These are phyloP conservation scores for Mionectes olivaceus DNA, from an alignment of 2,797 vertebrate species.

Conservation along the genomic window DNA sequence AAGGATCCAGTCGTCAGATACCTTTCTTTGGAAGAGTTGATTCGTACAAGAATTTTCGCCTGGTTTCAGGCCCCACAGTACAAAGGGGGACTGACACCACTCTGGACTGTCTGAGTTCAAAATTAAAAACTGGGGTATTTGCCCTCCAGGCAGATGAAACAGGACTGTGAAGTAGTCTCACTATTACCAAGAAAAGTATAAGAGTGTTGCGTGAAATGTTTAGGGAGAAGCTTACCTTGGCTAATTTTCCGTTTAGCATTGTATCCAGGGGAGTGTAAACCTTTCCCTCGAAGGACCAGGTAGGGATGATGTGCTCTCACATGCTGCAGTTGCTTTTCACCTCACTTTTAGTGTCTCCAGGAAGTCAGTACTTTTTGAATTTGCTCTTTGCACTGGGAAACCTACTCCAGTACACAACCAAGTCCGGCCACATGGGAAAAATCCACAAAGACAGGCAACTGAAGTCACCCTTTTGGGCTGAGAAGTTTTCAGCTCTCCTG, in stretches of 20 bases:
- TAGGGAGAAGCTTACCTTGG: not conserved
- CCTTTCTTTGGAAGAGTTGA: not conserved
- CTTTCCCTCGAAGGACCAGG: not conserved
- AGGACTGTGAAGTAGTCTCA: not conserved
- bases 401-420: not conserved
- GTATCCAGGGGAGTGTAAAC: not conserved
- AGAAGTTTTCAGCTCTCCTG: not conserved
- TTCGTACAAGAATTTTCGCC: not conserved
- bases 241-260: not conserved
- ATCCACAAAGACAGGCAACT: not conserved
- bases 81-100: not conserved
- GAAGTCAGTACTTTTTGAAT: not conserved
- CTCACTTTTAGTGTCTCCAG: rapidly evolving
- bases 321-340: not conserved
- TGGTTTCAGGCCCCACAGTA: not conserved
- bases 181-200: not conserved
- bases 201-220: not conserved
- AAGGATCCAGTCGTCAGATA: not conserved
- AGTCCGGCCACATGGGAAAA: not conserved
- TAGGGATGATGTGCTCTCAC: not conserved
- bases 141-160: not conserved
- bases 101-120: not conserved
- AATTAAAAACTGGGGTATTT: not conserved
- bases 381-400: not conserved
- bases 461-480: not conserved